phyloP scores from a whole-genome alignment of 2,113 vertebrate species.

The Laticauda laticaudata region DNA sequence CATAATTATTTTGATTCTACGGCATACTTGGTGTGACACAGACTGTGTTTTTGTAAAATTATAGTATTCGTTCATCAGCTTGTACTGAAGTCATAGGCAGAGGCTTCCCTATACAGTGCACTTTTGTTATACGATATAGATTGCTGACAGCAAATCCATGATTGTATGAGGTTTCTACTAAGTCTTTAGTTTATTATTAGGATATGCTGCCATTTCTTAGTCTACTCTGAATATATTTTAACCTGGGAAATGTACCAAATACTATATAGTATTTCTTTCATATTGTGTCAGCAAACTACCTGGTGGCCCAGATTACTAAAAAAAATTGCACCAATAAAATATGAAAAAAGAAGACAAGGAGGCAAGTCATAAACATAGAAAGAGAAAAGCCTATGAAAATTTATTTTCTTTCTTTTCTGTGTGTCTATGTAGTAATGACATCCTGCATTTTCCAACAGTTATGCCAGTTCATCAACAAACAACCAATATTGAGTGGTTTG shows the following conservation, averaged over 20 bases:
- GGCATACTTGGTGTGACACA: neutral
- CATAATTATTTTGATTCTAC: neutral
- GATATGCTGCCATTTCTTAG: neutral
- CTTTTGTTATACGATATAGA: neutral
- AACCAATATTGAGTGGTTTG: neutral
- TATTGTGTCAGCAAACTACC: neutral
- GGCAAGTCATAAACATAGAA: neutral
- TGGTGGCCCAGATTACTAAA: neutral
- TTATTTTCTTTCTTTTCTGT: neutral
- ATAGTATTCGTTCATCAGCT: neutral
- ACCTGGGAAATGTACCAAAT: neutral
- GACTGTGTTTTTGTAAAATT: neutral
- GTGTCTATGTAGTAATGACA: neutral
- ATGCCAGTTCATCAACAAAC: neutral
- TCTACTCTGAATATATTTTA: neutral
- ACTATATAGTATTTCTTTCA: no score
- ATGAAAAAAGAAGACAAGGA: neutral
- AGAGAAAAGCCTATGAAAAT: neutral
- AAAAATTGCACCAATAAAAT: neutral
- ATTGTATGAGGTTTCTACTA: neutral
- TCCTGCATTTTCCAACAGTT: neutral
- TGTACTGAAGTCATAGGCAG: neutral
- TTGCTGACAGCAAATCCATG: neutral
- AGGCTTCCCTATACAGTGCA: neutral
- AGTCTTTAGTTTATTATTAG: neutral